Evolutionary conservation across 1,140 invertebrate species (phyloP), one percentile per base, ranked within the genome.

Genomic region (Leptoteleia sp.): DNA sequence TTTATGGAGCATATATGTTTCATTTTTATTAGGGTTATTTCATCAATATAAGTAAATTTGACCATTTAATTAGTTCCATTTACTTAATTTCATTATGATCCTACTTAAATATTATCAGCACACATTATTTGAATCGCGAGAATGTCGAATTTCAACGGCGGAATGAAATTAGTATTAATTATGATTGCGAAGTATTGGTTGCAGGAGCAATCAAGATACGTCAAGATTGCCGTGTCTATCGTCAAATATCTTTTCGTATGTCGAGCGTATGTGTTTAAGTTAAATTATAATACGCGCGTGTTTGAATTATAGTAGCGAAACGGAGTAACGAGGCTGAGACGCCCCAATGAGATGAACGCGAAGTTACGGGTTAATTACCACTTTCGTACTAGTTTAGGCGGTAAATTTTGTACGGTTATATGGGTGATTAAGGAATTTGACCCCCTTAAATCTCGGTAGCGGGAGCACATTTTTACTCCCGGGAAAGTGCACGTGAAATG

Each of bases 311-410:
- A 62, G 29, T 27, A 37, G 35, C 16, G 50, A 29, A 59, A 71
- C 35, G 62, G 48, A 48, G 50, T 16, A 59, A 71, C 35, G 54
- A 40, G 55, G 43, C 57, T 40, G 70, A 57, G 43, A 75, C 70
- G 59, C 42, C 40, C 59, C 59, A 52, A 65, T 37, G 52, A 75
- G 59, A 65, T 65, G 59, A 75, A 65, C 61, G 43, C 27, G 35
- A 59, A 65, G 71, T 75, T 65, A 48, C 17, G 54, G 61, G 42
- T 75, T 65, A 65, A 75, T 75, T 65, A 75, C 45, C 52, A 47
- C 27, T 59, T 55, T 65, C 40, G n/a, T 52, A 57, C 33, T 75
- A 73, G 70, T 73, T 73, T 50, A 31, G 1, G 33, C 13, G 42
- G 42, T 37, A 59, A 64, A 75, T 75, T 70, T 35, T 48, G 31